Evolutionary conservation across 2,797 vertebrate species (phyloP).

Genomic region (Prionace glauca): DNA sequence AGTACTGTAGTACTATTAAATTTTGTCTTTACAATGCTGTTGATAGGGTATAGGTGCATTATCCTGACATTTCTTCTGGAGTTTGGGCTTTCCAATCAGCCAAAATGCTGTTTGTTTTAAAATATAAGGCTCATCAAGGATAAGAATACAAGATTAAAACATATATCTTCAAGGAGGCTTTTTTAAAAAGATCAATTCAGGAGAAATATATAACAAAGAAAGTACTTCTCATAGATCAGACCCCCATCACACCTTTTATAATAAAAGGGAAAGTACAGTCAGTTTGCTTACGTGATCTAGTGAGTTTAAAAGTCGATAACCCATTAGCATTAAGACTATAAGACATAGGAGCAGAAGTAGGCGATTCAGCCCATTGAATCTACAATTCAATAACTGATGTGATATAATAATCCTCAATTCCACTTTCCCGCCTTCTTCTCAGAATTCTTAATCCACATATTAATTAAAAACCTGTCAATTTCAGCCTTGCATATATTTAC

Average conservation of each 20-base stretch:
- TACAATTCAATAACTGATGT: no score
- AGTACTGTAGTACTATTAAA: not conserved
- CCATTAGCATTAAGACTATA: not conserved
- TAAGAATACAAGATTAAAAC: not conserved
- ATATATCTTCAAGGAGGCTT: not conserved
- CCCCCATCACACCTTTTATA: not conserved
- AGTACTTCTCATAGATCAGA: not conserved
- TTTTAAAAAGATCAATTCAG: not conserved
- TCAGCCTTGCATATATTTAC: no score
- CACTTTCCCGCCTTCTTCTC: no score
- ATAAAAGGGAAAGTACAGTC: not conserved
- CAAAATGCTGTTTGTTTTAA: not conserved
- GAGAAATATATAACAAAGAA: not conserved
- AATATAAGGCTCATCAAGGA: not conserved
- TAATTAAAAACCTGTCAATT: no score
- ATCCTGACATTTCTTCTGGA: not conserved
- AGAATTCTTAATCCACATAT: no score
- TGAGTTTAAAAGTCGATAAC: not conserved
- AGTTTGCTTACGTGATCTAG: not conserved
- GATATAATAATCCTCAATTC: no score
- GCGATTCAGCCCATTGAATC: no score
- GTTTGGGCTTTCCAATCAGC: not conserved
- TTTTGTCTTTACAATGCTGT: not conserved
- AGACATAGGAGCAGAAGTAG: no score
- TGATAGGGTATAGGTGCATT: not conserved